phyloP scores from a whole-genome alignment of 2,113 vertebrate genomes.

The Eulacestoma nigropectus region DNA sequence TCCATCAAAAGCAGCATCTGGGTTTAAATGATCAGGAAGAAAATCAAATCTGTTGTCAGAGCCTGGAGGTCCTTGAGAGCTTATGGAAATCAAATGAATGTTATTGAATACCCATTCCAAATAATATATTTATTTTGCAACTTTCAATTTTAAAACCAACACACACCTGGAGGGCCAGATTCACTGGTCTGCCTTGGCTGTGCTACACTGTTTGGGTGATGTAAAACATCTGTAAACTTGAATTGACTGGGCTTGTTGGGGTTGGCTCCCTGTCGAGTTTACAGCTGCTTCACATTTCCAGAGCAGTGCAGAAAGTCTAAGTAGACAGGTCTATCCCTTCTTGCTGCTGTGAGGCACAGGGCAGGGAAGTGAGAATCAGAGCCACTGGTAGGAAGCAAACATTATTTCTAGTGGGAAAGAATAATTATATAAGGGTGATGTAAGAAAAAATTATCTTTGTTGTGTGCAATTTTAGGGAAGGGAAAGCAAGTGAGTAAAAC shows the following conservation, averaged over 20 bases:
- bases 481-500: neutral
- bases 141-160: neutral
- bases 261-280: neutral
- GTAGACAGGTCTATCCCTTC: neutral
- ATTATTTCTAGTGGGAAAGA: neutral
- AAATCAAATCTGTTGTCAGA: slow-evolving; percentile 13
- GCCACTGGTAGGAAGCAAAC: neutral
- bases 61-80: neutral
- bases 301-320: neutral
- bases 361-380: neutral
- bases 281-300: neutral
- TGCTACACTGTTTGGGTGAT: neutral
- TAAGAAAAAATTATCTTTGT: neutral
- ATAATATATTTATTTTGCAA: neutral
- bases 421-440: neutral
- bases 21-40: neutral
- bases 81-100: neutral
- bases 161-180: neutral
- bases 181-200: neutral
- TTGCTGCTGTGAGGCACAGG: neutral
- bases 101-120: neutral
- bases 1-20: neutral
- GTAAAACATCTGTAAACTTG: slow-evolving; percentile 5
- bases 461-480: neutral
- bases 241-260: neutral